These are phyloP conservation scores for Henicopernis longicauda DNA, from an alignment of 2,113 vertebrate genomes.

Conservation along the genomic window DNA sequence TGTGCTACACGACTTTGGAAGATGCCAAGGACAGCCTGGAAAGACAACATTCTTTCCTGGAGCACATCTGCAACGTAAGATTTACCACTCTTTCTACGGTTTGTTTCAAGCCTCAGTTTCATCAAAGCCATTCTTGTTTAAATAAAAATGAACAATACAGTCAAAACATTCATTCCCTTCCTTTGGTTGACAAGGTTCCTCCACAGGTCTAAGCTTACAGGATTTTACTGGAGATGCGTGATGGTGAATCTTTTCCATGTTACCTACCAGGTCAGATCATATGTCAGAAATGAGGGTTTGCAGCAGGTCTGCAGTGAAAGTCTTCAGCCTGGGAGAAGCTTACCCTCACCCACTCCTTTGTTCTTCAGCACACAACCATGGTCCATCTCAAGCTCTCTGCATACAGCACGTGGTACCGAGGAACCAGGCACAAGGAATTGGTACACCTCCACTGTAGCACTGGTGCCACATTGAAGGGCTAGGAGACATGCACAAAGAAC, in stretches of 20 bases:
- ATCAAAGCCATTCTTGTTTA: not conserved
- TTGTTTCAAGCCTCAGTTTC: not conserved
- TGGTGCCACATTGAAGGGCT: not conserved
- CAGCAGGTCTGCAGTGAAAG: not conserved
- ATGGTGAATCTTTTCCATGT: fast-evolving
- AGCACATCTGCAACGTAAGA: not conserved
- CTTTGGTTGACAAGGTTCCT: not conserved
- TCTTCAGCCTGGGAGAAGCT: not conserved
- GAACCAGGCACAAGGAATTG: not conserved
- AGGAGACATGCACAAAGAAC: not conserved
- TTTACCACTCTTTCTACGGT: fast-evolving
- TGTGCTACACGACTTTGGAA: not conserved
- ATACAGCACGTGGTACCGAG: not conserved
- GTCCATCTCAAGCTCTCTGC: not conserved
- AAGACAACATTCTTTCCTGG: not conserved
- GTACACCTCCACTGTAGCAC: not conserved
- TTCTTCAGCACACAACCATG: fast-evolving
- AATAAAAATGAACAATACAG: not conserved
- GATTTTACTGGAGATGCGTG: not conserved
- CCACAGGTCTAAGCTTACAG: too few relatives aligned
- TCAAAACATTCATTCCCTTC: not conserved
- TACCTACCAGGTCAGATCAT: not conserved
- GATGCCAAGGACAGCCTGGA: not conserved
- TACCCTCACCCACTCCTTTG: not conserved
- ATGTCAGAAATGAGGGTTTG: not conserved